Evolutionary conservation across 2,797 vertebrate species (phyloP).

Genomic region (Astyanax mexicanus): DNA sequence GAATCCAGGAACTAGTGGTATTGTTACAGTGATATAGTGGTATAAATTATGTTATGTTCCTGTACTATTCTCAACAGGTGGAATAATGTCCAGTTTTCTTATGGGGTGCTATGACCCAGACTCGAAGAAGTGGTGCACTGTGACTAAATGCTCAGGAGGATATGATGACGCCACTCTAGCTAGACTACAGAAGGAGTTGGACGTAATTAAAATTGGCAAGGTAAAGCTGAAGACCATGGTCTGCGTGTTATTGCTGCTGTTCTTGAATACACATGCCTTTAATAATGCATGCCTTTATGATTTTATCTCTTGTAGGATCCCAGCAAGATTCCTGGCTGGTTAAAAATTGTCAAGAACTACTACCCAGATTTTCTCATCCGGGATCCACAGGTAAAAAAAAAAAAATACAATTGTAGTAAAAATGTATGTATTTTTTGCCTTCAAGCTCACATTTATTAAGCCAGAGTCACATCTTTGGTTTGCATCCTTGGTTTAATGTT

Average conservation of each 20-base stretch:
- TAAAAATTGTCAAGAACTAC: slow-evolving; percentile 98
- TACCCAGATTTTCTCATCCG: slow-evolving; percentile 96
- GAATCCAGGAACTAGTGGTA: no score
- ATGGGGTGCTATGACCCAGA: slow-evolving; percentile 96
- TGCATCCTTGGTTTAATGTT: no score
- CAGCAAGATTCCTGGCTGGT: slow-evolving; percentile 93
- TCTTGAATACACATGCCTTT: neutral
- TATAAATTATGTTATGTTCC: no score
- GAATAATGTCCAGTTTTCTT: slow-evolving; percentile 98
- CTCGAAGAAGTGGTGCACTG: slow-evolving; percentile 95
- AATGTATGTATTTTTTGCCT: no score
- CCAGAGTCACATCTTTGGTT: no score
- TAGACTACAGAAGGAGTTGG: slow-evolving; percentile 92
- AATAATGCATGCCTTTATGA: neutral
- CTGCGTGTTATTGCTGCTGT: neutral
- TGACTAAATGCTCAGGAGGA: slow-evolving; percentile 95
- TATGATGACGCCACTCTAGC: slow-evolving; percentile 93
- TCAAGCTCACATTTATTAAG: no score
- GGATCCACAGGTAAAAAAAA: slow-evolving; percentile 88
- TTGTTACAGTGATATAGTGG: no score
- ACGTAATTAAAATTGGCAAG: slow-evolving; percentile 99
- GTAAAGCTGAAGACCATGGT: slow-evolving; percentile 63
- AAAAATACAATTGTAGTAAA: no score
- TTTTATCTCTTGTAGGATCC: slow-evolving; percentile 82
- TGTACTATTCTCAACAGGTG: slow-evolving; percentile 76